Percentiles rank a stretch among this genome's conserved stretches.
phyloP scores from a whole-genome alignment of 2,113 vertebrate genomes.

The Platichthys flesus region DNA sequence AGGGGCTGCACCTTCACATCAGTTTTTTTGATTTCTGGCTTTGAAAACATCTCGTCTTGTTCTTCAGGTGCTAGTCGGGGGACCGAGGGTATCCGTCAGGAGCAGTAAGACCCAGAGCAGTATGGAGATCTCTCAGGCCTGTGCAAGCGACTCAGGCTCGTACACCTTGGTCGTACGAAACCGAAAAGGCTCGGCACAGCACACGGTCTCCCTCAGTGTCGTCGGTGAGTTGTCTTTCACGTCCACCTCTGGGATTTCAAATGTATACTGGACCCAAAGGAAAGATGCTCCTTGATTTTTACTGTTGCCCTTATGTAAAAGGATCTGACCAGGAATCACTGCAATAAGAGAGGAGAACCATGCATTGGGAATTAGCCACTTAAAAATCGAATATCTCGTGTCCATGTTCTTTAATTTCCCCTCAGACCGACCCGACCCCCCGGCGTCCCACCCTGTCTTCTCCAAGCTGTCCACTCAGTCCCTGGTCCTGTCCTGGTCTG shows the following conservation, averaged over 20 bases:
- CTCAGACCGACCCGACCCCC: slow-evolving; percentile 80
- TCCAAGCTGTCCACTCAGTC: slow-evolving; percentile 76
- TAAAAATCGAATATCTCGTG: too few species aligned
- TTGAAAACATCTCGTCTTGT: background rate
- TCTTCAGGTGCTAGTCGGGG: slow-evolving; percentile 63
- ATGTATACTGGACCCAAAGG: too few species aligned
- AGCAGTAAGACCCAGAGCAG: slow-evolving; percentile 59
- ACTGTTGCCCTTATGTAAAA: too few species aligned
- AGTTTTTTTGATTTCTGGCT: background rate
- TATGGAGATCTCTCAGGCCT: slow-evolving; percentile 68
- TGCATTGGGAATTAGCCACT: too few species aligned
- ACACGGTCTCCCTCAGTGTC: slow-evolving; percentile 77
- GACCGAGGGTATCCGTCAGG: slow-evolving; percentile 53
- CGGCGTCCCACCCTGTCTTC: slow-evolving; percentile 78
- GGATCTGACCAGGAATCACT: too few species aligned
- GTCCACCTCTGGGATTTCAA: too few species aligned
- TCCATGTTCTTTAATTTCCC: background rate
- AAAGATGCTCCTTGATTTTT: too few species aligned
- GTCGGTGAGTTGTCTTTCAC: slow-evolving; percentile 64
- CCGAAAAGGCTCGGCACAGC: slow-evolving; percentile 70
- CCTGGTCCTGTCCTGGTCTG: slow-evolving; percentile 84
- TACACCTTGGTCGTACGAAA: slow-evolving; percentile 78
- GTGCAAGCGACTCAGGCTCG: slow-evolving; percentile 71
- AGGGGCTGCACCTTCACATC: background rate
- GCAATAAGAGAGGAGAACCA: too few species aligned